Evolutionary conservation across 2,797 vertebrate species (phyloP), one percentile per base, ranked within the genome.

Genomic region (Melopsittacus undulatus): DNA sequence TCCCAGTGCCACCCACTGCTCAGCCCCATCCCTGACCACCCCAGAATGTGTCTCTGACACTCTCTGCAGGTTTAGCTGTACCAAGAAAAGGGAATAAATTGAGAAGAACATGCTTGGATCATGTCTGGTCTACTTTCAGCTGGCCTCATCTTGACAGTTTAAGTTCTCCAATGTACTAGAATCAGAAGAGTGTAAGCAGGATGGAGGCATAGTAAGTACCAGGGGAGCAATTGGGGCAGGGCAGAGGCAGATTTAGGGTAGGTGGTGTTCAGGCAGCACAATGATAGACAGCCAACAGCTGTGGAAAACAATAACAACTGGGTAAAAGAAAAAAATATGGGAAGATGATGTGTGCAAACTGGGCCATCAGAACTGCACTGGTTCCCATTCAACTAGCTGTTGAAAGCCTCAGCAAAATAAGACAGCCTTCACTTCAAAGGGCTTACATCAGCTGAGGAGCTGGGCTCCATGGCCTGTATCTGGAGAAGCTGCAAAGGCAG

Each of bases 271-370:
- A 72, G 7, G 10, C 87, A 81, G 22, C 59, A 64, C 79, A 80
- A 36, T 43, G 34, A 49, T 48, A 72, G 77, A 49, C 7, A 1
- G 83, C 62, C 78, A 87, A 16, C 75, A 91, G 87, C 87, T 92
- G 89, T 72, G 82, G 82, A 89, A 80, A 93, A 87, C 88, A 95
- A 34, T 45, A 92, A 89, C 84, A 85, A 82, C 87, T 46, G 56
- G 54, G 89, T 92, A 61, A 92, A 94, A 94, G 29, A 42, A 89
- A 70, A 46, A 78, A 87, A 77, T 61, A 77, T 83, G 78, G 34
- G 36, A 64, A 67, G 70, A 91, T 82, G 67, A n/a, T 61, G 69
- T 85, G 56, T 89, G 68, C 87, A 89, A 70, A 85, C 64, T 52
- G 75, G 72, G 32, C 57, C 83, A 89, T 83, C 84, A 81, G 81